Base-by-base conservation (phyloP, 2,888 invertebrate genomes). In the Euzophera pinguis region DNA sequence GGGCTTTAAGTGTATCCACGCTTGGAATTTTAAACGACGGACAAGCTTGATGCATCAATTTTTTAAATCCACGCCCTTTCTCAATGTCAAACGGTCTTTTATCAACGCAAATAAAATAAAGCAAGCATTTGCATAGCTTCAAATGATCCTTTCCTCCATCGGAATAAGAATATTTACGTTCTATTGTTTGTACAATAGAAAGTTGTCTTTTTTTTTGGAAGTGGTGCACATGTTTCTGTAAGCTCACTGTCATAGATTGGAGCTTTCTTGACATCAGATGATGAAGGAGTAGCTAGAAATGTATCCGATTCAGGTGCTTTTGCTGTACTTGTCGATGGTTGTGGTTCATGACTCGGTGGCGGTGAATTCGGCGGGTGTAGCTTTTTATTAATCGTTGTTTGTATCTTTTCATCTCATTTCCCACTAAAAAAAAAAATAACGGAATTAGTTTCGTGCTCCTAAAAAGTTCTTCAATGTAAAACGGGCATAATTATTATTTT, bases 41-140 rank as follows among this genome's bases (percentile, higher is more conserved):
- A 52, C 48, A 54, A 13, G 48, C 48, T 49, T 52, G 42, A 53
- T 50, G 53, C 50, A 50, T 50, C 17, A 54, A 39, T 49, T 54
- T 50, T 54, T 50, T 54, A 50, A 55, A 55, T 16, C 56, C 56
- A 53, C 49, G 52, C 45, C 54, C 56, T 53, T 52, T 53, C 50
- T 54, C 50, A 54, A 53, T 52, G 50, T 52, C 42, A 43, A 56
- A 56, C 22, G 50, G 55, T 51, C 55, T 53, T n/a, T 55, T 52
- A 50, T 55, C 52, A 42, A 53, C 48, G 32, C 53, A 53, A 53
- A 55, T 55, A 51, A 55, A 55, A 55, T 55, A 55, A 47, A 55
- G 52, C 55, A 55, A 52, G 47, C 52, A 52, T 52, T 55, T 55
- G 52, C 52, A 52, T 3, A 55, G 55, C 10, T 51, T 51, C 48